A percentile compares a stretch with the other conserved stretches of the same genome.
phyloP scores from a whole-genome alignment of 1,140 invertebrate genomes.

The Lasaia peninsularis region DNA sequence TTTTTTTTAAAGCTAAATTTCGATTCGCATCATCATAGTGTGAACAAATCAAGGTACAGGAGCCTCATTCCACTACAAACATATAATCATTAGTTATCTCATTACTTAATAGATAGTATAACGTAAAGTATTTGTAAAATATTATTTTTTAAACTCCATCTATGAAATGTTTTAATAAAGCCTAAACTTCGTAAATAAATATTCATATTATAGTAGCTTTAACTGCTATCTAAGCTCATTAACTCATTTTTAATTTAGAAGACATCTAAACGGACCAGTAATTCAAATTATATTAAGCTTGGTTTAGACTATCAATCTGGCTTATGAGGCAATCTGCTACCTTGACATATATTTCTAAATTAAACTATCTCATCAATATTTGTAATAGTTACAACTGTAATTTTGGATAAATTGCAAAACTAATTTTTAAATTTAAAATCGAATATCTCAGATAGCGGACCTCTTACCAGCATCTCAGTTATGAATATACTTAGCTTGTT shows the following conservation, averaged over 20 bases:
- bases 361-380: too few species aligned
- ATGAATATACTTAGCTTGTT: too few species aligned
- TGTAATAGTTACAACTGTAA: too few species aligned
- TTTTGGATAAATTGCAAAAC: too few species aligned
- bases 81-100: conserved; percentile 1
- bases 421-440: too few species aligned
- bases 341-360: too few species aligned
- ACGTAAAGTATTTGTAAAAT: not conserved
- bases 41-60: not conserved
- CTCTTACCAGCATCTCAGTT: too few species aligned
- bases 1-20: conserved; percentile 54
- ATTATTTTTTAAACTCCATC: not conserved
- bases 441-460: too few species aligned
- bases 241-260: too few species aligned
- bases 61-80: conserved; percentile 6
- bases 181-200: not conserved
- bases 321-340: too few species aligned
- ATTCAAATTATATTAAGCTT: not conserved
- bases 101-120: conserved; percentile 4
- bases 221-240: too few species aligned
- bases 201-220: too few species aligned
- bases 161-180: not conserved
- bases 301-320: not conserved
- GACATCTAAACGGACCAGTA: not conserved
- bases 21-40: conserved; percentile 39